These are phyloP conservation scores for Arenaria interpres DNA, from an alignment of 2,113 vertebrate genomes.

Conservation along the genomic window DNA sequence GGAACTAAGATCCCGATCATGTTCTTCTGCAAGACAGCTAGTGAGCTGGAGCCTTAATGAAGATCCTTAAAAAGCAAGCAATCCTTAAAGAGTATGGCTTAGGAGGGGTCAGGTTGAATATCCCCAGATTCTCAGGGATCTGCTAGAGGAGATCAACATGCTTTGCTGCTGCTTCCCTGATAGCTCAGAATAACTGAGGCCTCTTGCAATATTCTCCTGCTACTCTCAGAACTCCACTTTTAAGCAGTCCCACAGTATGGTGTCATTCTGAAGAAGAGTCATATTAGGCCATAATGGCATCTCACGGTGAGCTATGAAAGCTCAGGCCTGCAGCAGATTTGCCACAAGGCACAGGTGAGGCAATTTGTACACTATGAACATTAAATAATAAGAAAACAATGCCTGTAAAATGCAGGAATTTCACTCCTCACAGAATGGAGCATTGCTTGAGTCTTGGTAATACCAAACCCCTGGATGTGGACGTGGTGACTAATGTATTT, in stretches of 20 bases:
- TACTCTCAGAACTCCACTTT: not conserved
- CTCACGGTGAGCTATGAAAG: rapidly evolving
- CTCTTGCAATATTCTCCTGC: not conserved
- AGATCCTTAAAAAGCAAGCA: not conserved
- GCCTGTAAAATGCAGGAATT: not conserved
- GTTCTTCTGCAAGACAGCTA: not conserved
- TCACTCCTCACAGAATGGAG: not conserved
- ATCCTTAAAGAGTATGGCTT: not conserved
- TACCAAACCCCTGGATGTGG: not conserved
- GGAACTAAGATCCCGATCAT: not conserved
- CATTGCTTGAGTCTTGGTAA: not conserved
- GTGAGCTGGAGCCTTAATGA: not conserved
- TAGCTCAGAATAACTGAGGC: not conserved
- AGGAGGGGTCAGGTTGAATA: not conserved
- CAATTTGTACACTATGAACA: not conserved
- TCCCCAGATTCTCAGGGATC: not conserved
- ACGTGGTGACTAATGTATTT: not conserved
- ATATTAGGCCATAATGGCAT: not conserved
- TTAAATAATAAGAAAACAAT: not conserved
- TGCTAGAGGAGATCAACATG: not conserved
- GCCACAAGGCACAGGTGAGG: not conserved
- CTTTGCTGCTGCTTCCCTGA: not conserved
- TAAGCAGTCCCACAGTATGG: not conserved
- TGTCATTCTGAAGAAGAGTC: not conserved
- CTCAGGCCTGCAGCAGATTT: not conserved